Base-by-base conservation (phyloP, 2,113 vertebrate genomes). In the Corydoras maculifer region DNA sequence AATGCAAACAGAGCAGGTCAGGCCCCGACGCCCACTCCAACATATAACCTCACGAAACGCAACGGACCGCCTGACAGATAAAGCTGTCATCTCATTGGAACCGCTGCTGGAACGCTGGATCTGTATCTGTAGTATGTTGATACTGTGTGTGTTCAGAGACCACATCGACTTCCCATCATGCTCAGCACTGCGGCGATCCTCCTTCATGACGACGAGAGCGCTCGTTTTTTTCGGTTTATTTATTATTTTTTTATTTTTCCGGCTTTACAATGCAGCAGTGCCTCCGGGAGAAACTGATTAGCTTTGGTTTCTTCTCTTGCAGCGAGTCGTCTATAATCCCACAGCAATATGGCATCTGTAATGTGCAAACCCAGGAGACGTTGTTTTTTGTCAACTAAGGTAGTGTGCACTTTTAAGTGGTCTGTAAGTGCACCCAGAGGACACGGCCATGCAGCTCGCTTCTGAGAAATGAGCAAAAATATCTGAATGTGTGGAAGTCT, bases 401-500 rank as follows among this genome's bases (percentile, higher is more conserved):
- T 65, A 58, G 32, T 72, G 64, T 32, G n/a, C 14, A 9, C 54
- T 65, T 65, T 65, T 50, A 65, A 65, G 43, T 29, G 31, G 62
- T 62, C 60, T 9, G 53, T 66, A 66, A 73, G 60, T 53, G 57
- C 58, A 35, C 63, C 48, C 71, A 59, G 62, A 66, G 71, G 71
- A 73, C 71, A 60, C 13, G 58, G 71, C 64, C 63, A 35, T 13
- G 61, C 57, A 12, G 51, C 29, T 15, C 59, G 71, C 63, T 32
- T 73, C 55, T 63, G 59, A 25, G 60, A 60, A 60, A 31, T 59
- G 14, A 18, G n/a, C 59, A 35, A 35, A 43, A 53, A 61, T 31
- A 1, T 2, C 1, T 6, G 48, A 11, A 59, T 1, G 60, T 54
- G 12, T 9, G 25, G 51, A 58, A 35, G 63, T 43, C 32, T 65